These are phyloP conservation scores for Drosophila picticornis DNA, from an alignment of 2,888 invertebrate species.

Conservation along the genomic window DNA sequence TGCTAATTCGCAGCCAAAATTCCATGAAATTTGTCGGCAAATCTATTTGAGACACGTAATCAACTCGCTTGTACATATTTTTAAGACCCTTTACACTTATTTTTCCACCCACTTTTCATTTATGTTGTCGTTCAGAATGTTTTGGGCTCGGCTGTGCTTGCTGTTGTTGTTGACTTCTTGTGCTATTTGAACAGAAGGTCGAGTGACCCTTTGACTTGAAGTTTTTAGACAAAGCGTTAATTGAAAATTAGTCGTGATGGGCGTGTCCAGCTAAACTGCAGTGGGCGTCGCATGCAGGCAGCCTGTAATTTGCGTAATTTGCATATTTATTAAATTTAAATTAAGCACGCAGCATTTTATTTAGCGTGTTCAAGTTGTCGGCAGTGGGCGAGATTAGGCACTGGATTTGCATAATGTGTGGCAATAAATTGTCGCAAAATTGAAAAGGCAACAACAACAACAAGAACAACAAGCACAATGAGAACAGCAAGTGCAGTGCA, in stretches of 20 bases:
- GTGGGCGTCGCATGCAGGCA: conserved; percentile 60
- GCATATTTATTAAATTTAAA: conserved; percentile 77
- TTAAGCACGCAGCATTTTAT: conserved; percentile 43
- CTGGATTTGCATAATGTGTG: conserved; percentile 73
- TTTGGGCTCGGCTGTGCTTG: conserved; percentile 43
- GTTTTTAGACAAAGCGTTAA: conserved; percentile 61
- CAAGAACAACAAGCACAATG: conserved; percentile 12
- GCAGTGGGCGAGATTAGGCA: conserved; percentile 63
- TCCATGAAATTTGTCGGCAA: conserved; percentile 59
- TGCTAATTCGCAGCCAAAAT: conserved; percentile 62
- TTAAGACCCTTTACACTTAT: conserved; percentile 7
- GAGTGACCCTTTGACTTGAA: conserved; percentile 50
- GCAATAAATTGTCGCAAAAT: conserved; percentile 73
- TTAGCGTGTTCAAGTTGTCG: conserved; percentile 2
- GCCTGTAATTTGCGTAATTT: conserved; percentile 71
- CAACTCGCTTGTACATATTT: conserved; percentile 78
- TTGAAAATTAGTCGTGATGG: conserved; percentile 69
- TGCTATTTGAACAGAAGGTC: conserved; percentile 12
- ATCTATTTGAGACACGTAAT: conserved; percentile 79
- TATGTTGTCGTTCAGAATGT: conserved; percentile 55
- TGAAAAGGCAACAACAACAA: conserved; percentile 51
- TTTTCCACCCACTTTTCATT: conserved; percentile 25
- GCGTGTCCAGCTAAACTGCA: conserved; percentile 59
- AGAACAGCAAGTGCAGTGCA: conserved; percentile 15
- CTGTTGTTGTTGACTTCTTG: conserved; percentile 7